These are phyloP conservation scores for Miichthys miiuy DNA, from an alignment of 2,797 vertebrate genomes.

Conservation along the genomic window DNA sequence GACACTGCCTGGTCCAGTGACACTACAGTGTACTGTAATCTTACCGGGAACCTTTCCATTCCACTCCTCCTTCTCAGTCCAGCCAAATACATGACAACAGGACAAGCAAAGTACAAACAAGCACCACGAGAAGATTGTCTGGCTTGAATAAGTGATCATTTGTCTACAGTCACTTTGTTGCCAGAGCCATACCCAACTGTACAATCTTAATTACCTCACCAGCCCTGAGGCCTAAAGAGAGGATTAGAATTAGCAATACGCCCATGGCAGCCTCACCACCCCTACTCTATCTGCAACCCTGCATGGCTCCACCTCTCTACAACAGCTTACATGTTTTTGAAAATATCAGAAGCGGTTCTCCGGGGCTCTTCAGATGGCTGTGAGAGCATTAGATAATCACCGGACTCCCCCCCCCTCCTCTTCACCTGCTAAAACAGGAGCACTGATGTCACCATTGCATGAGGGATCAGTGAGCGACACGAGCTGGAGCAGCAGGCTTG, in stretches of 20 bases:
- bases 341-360: slow-evolving; percentile 61
- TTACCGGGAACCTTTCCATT: slow-evolving; percentile 73
- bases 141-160: slow-evolving; percentile 38
- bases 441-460: slow-evolving; percentile 80
- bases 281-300: slow-evolving; percentile 26
- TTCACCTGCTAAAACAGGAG: slow-evolving; percentile 82
- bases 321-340: slow-evolving; percentile 60
- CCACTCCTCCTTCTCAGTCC: slow-evolving; percentile 55
- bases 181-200: slow-evolving; percentile 44
- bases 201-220: slow-evolving; percentile 57
- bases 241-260: slow-evolving; percentile 63
- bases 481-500: slow-evolving; percentile 54
- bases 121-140: slow-evolving; percentile 26
- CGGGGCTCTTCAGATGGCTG: slow-evolving; percentile 52
- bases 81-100: slow-evolving; percentile 56
- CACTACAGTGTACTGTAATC: slow-evolving; percentile 65
- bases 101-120: slow-evolving; percentile 37
- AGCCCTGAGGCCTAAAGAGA: slow-evolving; percentile 42
- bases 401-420: slow-evolving; percentile 60
- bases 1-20: slow-evolving; percentile 51
- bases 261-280: slow-evolving; percentile 20
- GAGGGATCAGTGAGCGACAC: slow-evolving; percentile 79
- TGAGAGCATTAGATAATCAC: slow-evolving; percentile 70
- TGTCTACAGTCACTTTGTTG: slow-evolving; percentile 36
- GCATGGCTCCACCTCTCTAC: slow-evolving; percentile 38